Conservation (phyloP, 2,113 vertebrate genomes). For the Dinomys branickii region DNA sequence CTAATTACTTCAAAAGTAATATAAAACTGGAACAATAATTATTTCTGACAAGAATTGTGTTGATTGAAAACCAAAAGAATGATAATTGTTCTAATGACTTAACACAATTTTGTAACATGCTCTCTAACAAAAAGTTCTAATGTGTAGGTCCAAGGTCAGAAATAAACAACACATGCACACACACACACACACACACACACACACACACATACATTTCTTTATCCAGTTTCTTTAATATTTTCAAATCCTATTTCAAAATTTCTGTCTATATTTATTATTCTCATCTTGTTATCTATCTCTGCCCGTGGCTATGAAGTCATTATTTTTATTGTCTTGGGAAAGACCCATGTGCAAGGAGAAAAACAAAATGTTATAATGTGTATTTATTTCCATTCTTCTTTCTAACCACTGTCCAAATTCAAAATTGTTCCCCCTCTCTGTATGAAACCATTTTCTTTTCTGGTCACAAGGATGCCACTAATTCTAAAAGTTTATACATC, state of each 20-base stretch:
- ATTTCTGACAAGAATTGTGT: constrained; percentile 1
- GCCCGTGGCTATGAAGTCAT: constrained; percentile 58
- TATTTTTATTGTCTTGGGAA: constrained; percentile 75
- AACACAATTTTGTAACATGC: neutral
- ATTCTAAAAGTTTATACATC: constrained; percentile 42
- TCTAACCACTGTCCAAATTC: constrained; percentile 37
- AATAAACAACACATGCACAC: neutral
- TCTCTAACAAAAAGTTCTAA: constrained; percentile 7
- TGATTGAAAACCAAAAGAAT: constrained; percentile 48
- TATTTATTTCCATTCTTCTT: constrained; percentile 67
- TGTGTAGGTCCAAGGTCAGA: neutral
- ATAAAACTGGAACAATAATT: constrained; percentile 25
- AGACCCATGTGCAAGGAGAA: constrained; percentile 52
- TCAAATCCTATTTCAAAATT: constrained; percentile 57
- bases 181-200: neutral
- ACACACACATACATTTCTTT: neutral
- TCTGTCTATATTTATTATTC: constrained; percentile 43
- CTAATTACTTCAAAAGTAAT: constrained; percentile 57
- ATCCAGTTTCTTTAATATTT: neutral
- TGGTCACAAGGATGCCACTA: constrained; percentile 52
- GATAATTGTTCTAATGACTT: neutral
- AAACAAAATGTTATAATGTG: constrained; percentile 65
- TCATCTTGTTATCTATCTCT: constrained; percentile 64
- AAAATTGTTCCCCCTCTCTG: neutral
- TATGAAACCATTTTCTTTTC: neutral